phyloP scores from a whole-genome alignment of 1,140 invertebrate species.

The Metopolophium dirhodum region DNA sequence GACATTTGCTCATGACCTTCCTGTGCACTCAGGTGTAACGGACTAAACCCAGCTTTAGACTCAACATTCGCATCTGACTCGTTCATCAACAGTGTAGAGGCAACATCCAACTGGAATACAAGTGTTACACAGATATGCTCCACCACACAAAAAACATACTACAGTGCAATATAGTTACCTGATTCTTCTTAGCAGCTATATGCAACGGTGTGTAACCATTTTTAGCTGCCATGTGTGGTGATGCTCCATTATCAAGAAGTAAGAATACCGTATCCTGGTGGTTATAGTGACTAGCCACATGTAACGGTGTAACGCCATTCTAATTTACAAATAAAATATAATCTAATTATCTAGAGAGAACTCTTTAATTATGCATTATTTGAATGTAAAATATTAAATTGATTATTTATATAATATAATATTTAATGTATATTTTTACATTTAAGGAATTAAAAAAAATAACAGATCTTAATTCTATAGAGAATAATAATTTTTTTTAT shows the following conservation, averaged over 20 bases:
- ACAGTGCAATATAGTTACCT: constrained; percentile 68
- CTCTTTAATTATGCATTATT: background rate
- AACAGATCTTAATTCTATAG: background rate
- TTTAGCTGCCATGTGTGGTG: constrained; percentile 93
- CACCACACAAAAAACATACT: constrained; percentile 28
- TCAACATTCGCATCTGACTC: constrained; percentile 85
- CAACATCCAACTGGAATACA: constrained; percentile 78
- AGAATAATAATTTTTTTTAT: background rate
- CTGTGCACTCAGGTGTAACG: constrained; percentile 92
- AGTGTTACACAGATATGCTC: constrained; percentile 39
- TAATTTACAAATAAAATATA: constrained; percentile 61
- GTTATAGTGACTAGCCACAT: constrained; percentile 98
- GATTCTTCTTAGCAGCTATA: constrained; percentile 98
- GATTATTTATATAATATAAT: background rate
- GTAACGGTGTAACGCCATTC: constrained; percentile 96
- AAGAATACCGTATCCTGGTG: constrained; percentile 91
- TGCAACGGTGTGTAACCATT: constrained; percentile 98
- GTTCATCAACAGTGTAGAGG: constrained; percentile 91
- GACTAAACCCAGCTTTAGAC: constrained; percentile 89
- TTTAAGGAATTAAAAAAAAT: background rate
- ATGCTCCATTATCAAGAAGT: constrained; percentile 91
- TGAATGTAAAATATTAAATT: background rate
- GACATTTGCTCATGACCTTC: constrained; percentile 94
- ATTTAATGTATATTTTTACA: background rate
- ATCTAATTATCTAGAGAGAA: constrained; percentile 28